A percentile compares a stretch with the other conserved stretches of the same genome.
phyloP scores from a whole-genome alignment of 2,113 vertebrate species.

The Emberiza fucata region DNA sequence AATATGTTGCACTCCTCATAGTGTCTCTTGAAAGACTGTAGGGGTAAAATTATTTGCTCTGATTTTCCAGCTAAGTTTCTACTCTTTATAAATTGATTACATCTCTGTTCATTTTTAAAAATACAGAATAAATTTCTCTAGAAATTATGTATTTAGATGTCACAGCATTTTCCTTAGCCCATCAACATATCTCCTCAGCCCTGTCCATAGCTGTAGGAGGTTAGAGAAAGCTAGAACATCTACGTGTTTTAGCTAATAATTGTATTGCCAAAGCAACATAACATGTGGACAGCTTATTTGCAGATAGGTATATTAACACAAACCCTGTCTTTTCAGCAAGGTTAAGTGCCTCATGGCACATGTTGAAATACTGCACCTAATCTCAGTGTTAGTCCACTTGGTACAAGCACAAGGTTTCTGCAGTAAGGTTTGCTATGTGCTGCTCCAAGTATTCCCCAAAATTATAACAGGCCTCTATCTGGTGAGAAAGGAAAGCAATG shows the following conservation, averaged over 20 bases:
- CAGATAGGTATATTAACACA: not conserved
- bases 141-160: not conserved
- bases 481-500: not conserved
- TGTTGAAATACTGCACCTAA: not conserved
- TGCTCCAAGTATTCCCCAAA: not conserved
- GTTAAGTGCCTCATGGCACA: not conserved
- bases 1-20: not conserved
- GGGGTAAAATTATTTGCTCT: not conserved
- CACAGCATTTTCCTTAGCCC: not conserved
- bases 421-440: accelerated
- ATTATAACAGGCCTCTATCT: not conserved
- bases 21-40: not conserved
- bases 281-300: not conserved
- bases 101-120: not conserved
- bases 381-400: not conserved
- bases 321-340: not conserved
- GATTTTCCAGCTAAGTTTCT: not conserved
- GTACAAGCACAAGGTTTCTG: accelerated
- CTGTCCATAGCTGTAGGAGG: not conserved
- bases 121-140: not conserved
- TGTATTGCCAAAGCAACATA: not conserved
- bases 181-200: not conserved
- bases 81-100: not conserved
- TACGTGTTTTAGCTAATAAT: not conserved
- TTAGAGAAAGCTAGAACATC: not conserved